Base-by-base conservation (phyloP, 2,113 vertebrate genomes). In the Nesoenas mayeri region DNA sequence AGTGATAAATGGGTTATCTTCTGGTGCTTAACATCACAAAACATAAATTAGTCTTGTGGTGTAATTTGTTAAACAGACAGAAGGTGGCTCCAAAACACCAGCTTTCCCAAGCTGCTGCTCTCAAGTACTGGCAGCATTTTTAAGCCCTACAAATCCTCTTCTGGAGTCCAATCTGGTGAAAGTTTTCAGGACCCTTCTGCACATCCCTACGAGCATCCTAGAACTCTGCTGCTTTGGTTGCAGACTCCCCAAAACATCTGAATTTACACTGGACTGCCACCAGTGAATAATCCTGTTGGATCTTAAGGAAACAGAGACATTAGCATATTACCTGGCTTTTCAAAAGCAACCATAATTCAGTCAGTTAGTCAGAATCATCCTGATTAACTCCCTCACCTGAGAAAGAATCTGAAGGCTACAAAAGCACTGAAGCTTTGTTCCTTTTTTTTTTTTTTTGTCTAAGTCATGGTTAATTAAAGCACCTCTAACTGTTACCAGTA, bases 81-180 rank as follows among this genome's bases (percentile, higher is more conserved):
- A 65, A 26, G 97, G 84, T 95, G 97, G 96, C 96, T 85, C 94
- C 83, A 92, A 38, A 95, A n/a, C 66, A 92, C 72, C 9, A 4
- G 9, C 16, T 36, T 57, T 61, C 29, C 21, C 62, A 31, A 47
- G 34, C 48, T 48, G 56, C 3, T 12, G 40, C 22, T 66, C 48
- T 38, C 31, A 17, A 5, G 15, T 17, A 44, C 48, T 6, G 15
- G 40, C 67, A 67, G 18, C 9, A 3, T n/a, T 34, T 83, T 18
- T 3, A 54, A 75, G 36, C 3, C 0, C 9, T 36, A 14, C 21
- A 56, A 73, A 38, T 17, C 25, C 25, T 25, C 15, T 18, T 58
- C 40, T 38, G 54, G 79, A 81, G 42, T 9, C 5, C 44, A 42
- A 1, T 11, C 10, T 9, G 1, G 7, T 32, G 9, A 4, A 38